Base-by-base conservation (phyloP, 2,797 vertebrate species). In the Cyclura pinguis region DNA sequence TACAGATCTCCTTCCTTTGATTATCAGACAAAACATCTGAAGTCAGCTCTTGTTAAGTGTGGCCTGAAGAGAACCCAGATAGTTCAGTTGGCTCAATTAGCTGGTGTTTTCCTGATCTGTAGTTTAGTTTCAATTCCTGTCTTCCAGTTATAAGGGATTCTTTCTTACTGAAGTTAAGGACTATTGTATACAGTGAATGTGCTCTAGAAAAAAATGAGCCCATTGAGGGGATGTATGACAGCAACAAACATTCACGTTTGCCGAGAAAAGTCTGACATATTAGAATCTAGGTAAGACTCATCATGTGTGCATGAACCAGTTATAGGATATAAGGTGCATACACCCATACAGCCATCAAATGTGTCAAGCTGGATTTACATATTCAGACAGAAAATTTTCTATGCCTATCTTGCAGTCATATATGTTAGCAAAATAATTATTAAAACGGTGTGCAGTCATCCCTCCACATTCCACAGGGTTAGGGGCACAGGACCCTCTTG, bases 1-100 rank as follows among this genome's bases (percentile, higher is more conserved):
- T 88, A 83, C 85, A 93, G 85, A 84, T 85, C 82, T 95, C 93
- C 82, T 94, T 88, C 91, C 86, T 85, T 90, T 91, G 91, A 93
- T 91, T 91, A 93, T 91, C 73, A 82, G 72, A 90, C 92, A 92
- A 94, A 64, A 38, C 32, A 81, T 57, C 86, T 62, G 87, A 69
- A 91, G 89, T 92, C 88, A 90, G 10, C 14, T 64, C 35, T 59
- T 93, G 88, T 90, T 92, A 91, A 62, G 29, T 90, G 57, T 74
- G 72, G 69, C 91, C 57, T 88, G 87, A 81, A 86, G 67, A 35
- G 64, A 87, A 59, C 47, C 24, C 57, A 18, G 57, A 62, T 88
- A 52, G n/a, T 32, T 0, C 14, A 87, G 3, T 55, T 89, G 88
- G 35, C 88, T 91, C 90, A 38, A 59, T 88, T 87, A 27, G 38